These are phyloP conservation scores for Formica aserva DNA, from an alignment of 2,888 invertebrate species.

Conservation along the genomic window DNA sequence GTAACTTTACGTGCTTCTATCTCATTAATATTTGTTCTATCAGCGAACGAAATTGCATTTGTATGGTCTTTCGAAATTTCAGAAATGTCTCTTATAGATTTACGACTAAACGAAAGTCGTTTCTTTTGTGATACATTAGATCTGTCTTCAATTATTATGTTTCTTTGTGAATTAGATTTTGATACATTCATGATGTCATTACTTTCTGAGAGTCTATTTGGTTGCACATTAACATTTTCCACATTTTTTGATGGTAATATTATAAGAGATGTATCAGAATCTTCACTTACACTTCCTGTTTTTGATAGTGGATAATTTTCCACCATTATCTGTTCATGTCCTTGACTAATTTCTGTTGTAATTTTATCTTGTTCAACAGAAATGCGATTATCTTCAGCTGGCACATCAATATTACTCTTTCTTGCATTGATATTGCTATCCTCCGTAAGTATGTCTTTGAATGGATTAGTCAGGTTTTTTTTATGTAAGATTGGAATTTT, in stretches of 20 bases:
- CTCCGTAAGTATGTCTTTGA: constrained; percentile 10
- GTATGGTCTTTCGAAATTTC: not conserved
- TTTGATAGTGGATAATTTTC: not conserved
- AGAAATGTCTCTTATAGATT: not conserved
- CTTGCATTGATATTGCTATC: not conserved
- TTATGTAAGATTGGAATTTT: not conserved
- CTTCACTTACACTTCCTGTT: not conserved
- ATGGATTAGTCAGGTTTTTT: not conserved
- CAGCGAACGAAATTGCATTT: not conserved
- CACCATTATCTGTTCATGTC: not conserved
- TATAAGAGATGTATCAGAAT: not conserved
- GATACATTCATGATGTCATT: not conserved
- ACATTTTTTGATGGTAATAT: not conserved
- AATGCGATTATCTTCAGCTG: not conserved
- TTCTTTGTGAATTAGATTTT: not conserved
- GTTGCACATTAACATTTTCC: not conserved
- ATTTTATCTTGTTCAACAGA: not conserved
- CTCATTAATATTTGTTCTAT: not conserved
- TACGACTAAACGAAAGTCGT: not conserved
- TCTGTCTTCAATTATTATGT: not conserved
- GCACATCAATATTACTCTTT: not conserved
- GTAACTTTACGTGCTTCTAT: not conserved
- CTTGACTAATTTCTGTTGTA: not conserved
- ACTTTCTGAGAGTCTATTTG: not conserved
- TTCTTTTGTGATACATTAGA: not conserved